Evolutionary conservation across 2,113 vertebrate species (phyloP).

Genomic region (Phyllostomus discolor): DNA sequence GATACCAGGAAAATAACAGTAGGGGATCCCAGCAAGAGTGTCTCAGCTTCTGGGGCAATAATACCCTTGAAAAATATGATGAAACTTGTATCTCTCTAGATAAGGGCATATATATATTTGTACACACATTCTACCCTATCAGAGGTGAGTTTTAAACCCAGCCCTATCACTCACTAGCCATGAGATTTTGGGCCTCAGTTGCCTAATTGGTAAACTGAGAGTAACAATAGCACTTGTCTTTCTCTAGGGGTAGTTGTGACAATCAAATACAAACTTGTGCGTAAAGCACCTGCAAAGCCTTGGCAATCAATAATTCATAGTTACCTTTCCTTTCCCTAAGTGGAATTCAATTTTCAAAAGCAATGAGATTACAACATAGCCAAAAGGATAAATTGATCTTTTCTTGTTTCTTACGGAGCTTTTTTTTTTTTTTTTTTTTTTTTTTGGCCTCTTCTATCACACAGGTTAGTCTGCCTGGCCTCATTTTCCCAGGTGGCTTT

Average conservation of each 20-base stretch:
- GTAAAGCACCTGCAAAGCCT: conserved; percentile 7
- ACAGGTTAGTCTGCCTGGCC: not conserved
- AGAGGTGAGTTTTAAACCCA: conserved; percentile 22
- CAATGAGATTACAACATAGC: conserved; percentile 32
- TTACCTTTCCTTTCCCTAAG: conserved; percentile 33
- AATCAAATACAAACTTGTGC: conserved; percentile 37
- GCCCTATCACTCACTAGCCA: not conserved
- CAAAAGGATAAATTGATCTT: conserved; percentile 43
- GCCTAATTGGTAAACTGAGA: conserved; percentile 32
- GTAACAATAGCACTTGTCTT: conserved; percentile 4
- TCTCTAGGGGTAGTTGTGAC: not conserved
- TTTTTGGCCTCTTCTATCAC: not conserved
- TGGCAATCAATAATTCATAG: conserved; percentile 39
- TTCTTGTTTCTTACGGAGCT: conserved; percentile 16
- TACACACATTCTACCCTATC: not conserved
- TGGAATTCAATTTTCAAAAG: conserved; percentile 63
- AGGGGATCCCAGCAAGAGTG: not conserved
- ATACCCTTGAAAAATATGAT: not conserved
- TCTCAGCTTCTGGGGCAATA: not conserved
- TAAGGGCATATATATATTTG: not conserved
- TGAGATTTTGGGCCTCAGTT: not conserved
- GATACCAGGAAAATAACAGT: not conserved
- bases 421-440: not conserved
- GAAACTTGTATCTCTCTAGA: not conserved
- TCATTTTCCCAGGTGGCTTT: conserved; percentile 28